These are phyloP conservation scores for Pteria penguin DNA, from an alignment of 2,888 invertebrate genomes.

Conservation along the genomic window DNA sequence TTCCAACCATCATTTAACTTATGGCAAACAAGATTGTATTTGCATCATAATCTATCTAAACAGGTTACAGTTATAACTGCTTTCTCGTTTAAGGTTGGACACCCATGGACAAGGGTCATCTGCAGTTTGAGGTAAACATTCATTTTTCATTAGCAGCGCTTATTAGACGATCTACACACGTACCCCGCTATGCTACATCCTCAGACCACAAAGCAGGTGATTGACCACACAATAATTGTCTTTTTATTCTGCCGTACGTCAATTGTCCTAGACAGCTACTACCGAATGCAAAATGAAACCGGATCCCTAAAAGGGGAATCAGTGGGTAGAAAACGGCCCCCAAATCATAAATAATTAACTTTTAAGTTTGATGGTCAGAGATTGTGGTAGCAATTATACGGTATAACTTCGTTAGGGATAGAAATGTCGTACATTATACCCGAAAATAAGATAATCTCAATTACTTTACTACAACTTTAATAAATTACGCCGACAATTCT, in stretches of 20 bases:
- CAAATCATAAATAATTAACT: conserved; percentile 51
- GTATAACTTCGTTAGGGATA: conserved; percentile 61
- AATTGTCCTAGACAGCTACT: conserved; percentile 33
- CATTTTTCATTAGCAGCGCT: no score
- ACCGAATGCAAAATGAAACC: conserved; percentile 19
- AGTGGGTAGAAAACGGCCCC: conserved; percentile 24
- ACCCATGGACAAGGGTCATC: no score
- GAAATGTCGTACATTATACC: conserved; percentile 69
- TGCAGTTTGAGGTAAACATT: no score
- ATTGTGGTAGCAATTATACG: conserved; percentile 65
- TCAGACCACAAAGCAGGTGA: neutral
- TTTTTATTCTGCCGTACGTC: conserved; percentile 33
- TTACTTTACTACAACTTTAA: conserved; percentile 68
- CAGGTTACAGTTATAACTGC: no score
- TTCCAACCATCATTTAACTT: no score
- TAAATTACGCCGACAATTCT: conserved; percentile 65
- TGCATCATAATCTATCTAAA: no score
- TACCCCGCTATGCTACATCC: no score
- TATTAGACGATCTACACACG: no score
- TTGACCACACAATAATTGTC: neutral
- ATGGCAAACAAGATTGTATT: no score
- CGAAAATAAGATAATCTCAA: conserved; percentile 70
- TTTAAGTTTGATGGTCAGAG: conserved; percentile 60
- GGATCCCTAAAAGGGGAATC: neutral
- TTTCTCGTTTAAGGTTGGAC: no score